phyloP scores from a whole-genome alignment of 2,113 vertebrate species.

The Nothocercus nigrocapillus region DNA sequence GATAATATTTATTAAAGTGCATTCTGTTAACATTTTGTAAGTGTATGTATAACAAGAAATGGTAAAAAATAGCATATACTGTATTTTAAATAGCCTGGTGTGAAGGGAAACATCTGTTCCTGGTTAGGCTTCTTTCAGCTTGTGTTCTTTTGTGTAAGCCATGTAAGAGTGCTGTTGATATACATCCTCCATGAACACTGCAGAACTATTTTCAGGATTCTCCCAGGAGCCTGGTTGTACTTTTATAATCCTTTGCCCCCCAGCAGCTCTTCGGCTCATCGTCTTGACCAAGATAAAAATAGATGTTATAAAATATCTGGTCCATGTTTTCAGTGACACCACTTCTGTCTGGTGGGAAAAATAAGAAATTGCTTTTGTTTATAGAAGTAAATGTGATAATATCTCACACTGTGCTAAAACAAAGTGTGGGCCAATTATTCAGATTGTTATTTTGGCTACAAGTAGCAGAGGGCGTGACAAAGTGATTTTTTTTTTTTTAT shows the following conservation, averaged over 20 bases:
- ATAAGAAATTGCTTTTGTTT: background rate
- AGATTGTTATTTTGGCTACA: background rate
- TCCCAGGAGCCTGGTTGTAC: conserved; percentile 57
- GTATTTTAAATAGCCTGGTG: conserved; percentile 69
- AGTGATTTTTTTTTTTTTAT: conserved; percentile 8
- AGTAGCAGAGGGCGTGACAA: conserved; percentile 27
- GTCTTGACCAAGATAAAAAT: conserved; percentile 51
- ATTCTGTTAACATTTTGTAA: conserved; percentile 69
- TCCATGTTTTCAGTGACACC: conserved; percentile 22
- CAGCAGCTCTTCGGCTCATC: conserved; percentile 41
- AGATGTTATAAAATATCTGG: conserved; percentile 2
- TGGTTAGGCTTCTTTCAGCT: conserved; percentile 70
- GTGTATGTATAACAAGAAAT: conserved; percentile 65
- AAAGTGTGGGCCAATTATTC: conserved; percentile 16
- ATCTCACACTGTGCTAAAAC: conserved; percentile 4
- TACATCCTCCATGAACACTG: conserved; percentile 55
- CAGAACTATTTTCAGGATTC: conserved; percentile 67
- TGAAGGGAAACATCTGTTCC: conserved; percentile 79
- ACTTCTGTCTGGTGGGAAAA: conserved; percentile 30
- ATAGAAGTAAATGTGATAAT: conserved; percentile 9
- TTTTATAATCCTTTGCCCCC: conserved; percentile 65
- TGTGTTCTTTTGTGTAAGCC: conserved; percentile 61
- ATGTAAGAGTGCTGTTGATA: conserved; percentile 65
- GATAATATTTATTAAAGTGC: conserved; percentile 64
- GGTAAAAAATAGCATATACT: conserved; percentile 52